phyloP scores from a whole-genome alignment of 1,140 invertebrate species.

The Dinoponera quadriceps region DNA sequence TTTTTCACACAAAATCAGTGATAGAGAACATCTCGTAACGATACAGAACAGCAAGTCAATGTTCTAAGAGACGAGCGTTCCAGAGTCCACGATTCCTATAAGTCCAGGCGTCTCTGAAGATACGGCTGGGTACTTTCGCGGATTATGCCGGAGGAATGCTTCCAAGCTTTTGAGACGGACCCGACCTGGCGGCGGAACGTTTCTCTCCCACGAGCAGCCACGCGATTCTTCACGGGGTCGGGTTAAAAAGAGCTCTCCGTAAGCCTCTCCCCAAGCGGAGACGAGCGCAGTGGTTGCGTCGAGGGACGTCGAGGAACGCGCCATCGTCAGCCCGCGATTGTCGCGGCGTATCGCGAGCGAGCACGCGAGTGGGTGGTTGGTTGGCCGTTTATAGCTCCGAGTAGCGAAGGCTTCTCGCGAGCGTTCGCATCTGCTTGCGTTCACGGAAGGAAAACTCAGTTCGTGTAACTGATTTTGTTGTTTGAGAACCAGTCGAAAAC shows the following conservation, averaged over 20 bases:
- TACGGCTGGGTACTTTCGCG: no score
- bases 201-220: slow-evolving; percentile 23
- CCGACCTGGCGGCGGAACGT: background rate
- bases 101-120: no score
- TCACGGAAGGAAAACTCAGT: no score
- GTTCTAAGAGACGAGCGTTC: background rate
- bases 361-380: no score
- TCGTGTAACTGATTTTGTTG: no score
- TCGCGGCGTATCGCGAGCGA: no score
- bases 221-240: slow-evolving; percentile 22
- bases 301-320: background rate
- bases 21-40: background rate
- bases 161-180: slow-evolving; percentile 11
- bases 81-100: background rate
- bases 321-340: no score
- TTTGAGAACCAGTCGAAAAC: no score
- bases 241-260: background rate
- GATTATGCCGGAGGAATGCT: background rate
- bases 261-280: background rate
- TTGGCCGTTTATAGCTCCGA: no score
- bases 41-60: no score
- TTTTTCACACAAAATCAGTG: background rate
- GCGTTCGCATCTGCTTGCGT: slow-evolving; percentile 34
- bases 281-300: slow-evolving; percentile 1
- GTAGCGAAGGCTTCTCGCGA: background rate